These are phyloP conservation scores for Hydrozoanthus tunicans DNA, from an alignment of 64 coral and sea anemone genomes.

Conservation along the genomic window DNA sequence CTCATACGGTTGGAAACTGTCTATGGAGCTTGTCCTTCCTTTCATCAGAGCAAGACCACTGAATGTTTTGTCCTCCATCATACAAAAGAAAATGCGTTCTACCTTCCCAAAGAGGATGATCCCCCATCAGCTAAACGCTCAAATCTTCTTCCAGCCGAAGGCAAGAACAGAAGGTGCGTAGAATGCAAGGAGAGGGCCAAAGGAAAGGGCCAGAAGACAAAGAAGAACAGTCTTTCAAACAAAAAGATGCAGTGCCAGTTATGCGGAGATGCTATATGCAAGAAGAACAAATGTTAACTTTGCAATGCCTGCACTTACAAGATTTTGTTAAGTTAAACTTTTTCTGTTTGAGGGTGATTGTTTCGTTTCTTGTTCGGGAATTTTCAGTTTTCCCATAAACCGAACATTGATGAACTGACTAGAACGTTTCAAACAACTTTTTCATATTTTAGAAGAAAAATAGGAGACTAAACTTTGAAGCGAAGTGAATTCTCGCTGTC, in stretches of 20 bases:
- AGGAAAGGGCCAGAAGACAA: constrained; percentile 38
- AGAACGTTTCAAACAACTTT: constrained; percentile 20
- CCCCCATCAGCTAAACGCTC: constrained; percentile 26
- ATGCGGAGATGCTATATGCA: constrained; percentile 22
- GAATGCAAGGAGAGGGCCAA: constrained; percentile 35
- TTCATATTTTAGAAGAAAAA: constrained; percentile 9
- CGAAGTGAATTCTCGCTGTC: not conserved
- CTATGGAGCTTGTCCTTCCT: constrained; percentile 35
- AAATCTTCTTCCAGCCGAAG: constrained; percentile 32
- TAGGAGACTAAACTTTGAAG: constrained; percentile 3
- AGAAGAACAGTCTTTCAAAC: constrained; percentile 28
- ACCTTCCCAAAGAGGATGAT: constrained; percentile 28
- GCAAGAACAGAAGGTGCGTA: constrained; percentile 17
- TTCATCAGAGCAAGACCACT: constrained; percentile 29
- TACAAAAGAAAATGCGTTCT: constrained; percentile 26
- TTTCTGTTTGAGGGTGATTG: constrained; percentile 23
- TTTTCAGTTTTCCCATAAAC: constrained; percentile 21
- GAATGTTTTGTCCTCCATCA: constrained; percentile 29
- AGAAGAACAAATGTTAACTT: constrained; percentile 23
- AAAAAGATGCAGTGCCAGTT: constrained; percentile 35
- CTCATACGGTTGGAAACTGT: constrained; percentile 33
- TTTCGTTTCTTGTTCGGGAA: constrained; percentile 13
- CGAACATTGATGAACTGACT: constrained; percentile 15
- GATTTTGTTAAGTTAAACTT: constrained; percentile 21
- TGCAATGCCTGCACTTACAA: constrained; percentile 25